These are phyloP conservation scores for Hyperoplus immaculatus DNA, from an alignment of 2,797 vertebrate genomes.

Conservation along the genomic window DNA sequence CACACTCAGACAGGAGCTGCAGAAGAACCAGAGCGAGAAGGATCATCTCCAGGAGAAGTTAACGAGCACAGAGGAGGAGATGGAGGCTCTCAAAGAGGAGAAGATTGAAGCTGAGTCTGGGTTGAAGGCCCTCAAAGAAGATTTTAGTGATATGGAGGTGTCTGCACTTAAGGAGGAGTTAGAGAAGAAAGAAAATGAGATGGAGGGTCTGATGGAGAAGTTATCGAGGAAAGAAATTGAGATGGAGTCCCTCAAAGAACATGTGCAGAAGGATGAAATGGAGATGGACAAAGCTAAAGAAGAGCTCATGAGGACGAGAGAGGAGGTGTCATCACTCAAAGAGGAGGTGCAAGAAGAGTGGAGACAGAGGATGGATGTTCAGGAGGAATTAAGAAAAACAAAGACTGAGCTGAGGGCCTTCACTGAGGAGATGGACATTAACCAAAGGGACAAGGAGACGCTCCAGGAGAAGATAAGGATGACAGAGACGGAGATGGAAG, in stretches of 20 bases:
- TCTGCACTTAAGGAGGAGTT: background rate
- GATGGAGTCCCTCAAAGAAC: background rate
- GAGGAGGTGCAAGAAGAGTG: background rate
- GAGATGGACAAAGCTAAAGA: background rate
- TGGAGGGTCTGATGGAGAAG: background rate
- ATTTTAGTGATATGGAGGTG: background rate
- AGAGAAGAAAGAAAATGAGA: background rate
- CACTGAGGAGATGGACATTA: slow-evolving; percentile 55
- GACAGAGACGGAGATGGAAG: no score
- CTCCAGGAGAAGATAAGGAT: slow-evolving; percentile 21
- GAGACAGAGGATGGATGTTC: background rate
- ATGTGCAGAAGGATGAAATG: background rate
- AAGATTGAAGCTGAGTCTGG: no score
- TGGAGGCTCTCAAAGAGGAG: background rate
- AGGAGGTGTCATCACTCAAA: background rate
- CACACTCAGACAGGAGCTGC: background rate
- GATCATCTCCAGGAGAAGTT: background rate
- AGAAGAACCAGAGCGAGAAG: slow-evolving; percentile 14
- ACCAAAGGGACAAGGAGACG: slow-evolving; percentile 48
- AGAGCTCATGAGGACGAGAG: background rate
- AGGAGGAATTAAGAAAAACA: background rate
- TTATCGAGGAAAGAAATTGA: background rate
- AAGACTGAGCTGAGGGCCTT: slow-evolving; percentile 16
- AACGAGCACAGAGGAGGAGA: background rate
- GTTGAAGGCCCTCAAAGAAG: no score